phyloP scores from a whole-genome alignment of 2,113 vertebrate species.

The Anhinga rufa region DNA sequence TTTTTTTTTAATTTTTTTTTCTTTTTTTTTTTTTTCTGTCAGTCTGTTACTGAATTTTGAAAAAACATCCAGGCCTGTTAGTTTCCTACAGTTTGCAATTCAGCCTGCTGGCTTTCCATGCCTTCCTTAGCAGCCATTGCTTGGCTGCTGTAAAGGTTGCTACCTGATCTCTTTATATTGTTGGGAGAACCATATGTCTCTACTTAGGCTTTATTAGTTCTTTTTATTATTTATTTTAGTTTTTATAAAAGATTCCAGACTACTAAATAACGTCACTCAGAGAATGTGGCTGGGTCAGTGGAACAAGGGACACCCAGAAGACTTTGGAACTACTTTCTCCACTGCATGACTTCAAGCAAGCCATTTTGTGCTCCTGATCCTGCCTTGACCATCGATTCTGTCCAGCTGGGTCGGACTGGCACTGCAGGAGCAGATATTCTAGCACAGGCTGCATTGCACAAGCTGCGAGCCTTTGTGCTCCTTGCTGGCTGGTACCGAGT shows the following conservation, averaged over 20 bases:
- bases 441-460: not conserved
- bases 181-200: not conserved
- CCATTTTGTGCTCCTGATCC: not conserved
- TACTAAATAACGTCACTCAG: not conserved
- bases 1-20: too few species aligned
- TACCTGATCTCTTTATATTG: not conserved
- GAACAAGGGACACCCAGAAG: not conserved
- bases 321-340: not conserved
- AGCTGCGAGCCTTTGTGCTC: not conserved
- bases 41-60: not conserved
- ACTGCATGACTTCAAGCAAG: accelerated
- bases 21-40: not conserved
- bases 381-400: not conserved
- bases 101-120: not conserved
- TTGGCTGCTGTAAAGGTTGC: not conserved
- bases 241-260: not conserved
- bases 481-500: not conserved
- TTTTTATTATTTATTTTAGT: not conserved
- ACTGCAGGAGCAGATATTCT: not conserved
- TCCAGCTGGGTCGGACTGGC: not conserved
- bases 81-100: not conserved
- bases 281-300: too few species aligned
- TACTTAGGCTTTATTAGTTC: not conserved
- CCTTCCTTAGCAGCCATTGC: not conserved
- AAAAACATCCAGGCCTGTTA: not conserved